Evolutionary conservation across 2,888 invertebrate species (phyloP).

Genomic region (Lapara coniferarum): DNA sequence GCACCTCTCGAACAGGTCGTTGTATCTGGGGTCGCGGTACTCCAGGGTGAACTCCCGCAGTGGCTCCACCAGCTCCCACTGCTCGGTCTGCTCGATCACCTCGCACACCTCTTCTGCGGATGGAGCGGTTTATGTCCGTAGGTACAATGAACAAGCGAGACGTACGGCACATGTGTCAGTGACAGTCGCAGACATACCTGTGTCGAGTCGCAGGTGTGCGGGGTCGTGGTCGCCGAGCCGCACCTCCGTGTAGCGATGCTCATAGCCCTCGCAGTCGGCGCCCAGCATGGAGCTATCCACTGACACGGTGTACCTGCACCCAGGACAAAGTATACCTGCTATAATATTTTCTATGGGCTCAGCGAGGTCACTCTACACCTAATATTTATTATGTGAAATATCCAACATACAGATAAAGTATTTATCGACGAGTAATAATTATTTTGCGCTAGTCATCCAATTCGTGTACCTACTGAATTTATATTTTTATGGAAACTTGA

Average conservation of each 20-base stretch:
- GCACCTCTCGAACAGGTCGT: slow-evolving; percentile 47
- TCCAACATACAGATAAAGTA: too few species aligned
- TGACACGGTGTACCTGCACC: slow-evolving; percentile 61
- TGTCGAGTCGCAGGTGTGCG: slow-evolving; percentile 50
- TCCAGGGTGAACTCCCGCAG: slow-evolving; percentile 66
- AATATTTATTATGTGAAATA: too few species aligned
- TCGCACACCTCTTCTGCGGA: slow-evolving; percentile 60
- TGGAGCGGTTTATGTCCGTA: neutral
- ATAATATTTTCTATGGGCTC: too few species aligned
- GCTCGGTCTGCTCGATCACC: slow-evolving; percentile 41
- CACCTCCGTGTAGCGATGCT: slow-evolving; percentile 62
- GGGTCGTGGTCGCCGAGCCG: slow-evolving; percentile 42
- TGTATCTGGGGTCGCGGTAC: slow-evolving; percentile 56
- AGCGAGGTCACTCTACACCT: too few species aligned
- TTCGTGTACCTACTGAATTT: too few species aligned
- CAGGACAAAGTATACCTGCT: slow-evolving; percentile 29
- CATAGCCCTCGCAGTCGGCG: slow-evolving; percentile 60
- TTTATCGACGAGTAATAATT: too few species aligned
- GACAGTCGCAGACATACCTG: slow-evolving; percentile 44
- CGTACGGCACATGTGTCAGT: too few species aligned
- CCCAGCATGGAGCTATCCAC: slow-evolving; percentile 74
- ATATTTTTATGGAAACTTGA: too few species aligned
- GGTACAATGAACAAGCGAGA: neutral
- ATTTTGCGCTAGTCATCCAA: too few species aligned
- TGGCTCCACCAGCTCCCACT: slow-evolving; percentile 61